Conservation (phyloP, 2,888 invertebrate species). For the Listrodromus nycthemerus region DNA sequence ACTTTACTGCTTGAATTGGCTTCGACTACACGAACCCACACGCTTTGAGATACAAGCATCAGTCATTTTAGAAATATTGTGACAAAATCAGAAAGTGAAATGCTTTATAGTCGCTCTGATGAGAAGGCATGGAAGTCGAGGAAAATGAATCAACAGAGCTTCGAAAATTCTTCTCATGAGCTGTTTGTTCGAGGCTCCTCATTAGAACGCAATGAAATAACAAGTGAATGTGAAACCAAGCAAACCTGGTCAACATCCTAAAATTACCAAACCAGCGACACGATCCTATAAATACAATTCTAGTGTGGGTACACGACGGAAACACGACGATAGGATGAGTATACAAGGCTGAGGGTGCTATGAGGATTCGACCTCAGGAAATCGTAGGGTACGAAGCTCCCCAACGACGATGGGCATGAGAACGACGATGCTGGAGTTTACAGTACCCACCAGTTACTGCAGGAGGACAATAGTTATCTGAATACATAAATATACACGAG, state of each 20-base stretch:
- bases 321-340: constrained; percentile 13
- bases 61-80: neutral
- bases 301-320: neutral
- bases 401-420: constrained; percentile 71
- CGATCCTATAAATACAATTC: constrained; percentile 5
- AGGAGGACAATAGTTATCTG: constrained; percentile 78
- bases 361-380: constrained; percentile 60
- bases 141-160: neutral
- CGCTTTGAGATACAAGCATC: neutral
- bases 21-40: constrained; percentile 21
- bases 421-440: constrained; percentile 81
- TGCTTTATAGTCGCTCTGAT: neutral
- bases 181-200: neutral
- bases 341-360: constrained; percentile 11
- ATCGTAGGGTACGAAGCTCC: constrained; percentile 61
- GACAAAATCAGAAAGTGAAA: neutral
- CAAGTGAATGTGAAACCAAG: neutral
- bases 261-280: neutral
- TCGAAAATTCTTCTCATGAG: neutral
- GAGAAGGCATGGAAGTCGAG: neutral
- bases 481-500: constrained; percentile 65
- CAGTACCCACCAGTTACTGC: constrained; percentile 67
- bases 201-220: neutral
- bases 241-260: constrained; percentile 6
- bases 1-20: constrained; percentile 11